These are phyloP conservation scores for Heteractis magnifica DNA, from an alignment of 92 coral and sea anemone genomes.

Conservation along the genomic window DNA sequence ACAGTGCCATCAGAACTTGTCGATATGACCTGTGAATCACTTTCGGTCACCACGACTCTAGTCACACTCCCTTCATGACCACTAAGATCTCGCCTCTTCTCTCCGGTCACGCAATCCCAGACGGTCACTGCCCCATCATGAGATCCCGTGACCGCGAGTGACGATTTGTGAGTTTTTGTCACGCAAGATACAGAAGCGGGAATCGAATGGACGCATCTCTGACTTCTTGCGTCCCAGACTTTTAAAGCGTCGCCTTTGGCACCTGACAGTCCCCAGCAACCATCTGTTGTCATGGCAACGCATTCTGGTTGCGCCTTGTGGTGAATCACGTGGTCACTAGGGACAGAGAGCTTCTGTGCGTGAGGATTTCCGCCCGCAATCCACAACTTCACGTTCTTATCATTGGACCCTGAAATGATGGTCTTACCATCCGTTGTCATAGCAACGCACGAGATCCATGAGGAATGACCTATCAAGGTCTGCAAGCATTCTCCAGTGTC, in stretches of 20 bases:
- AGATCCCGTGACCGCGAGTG: slow-evolving; percentile 68
- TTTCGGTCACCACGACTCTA: slow-evolving; percentile 39
- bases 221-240: slow-evolving; percentile 57
- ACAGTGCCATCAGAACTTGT: slow-evolving; percentile 61
- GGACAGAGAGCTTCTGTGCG: slow-evolving; percentile 39
- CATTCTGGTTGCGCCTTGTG: slow-evolving; percentile 75
- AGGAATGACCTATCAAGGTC: slow-evolving; percentile 80
- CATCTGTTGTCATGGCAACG: slow-evolving; percentile 72
- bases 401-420: slow-evolving; percentile 80
- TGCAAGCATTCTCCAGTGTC: slow-evolving; percentile 66
- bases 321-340: slow-evolving; percentile 72
- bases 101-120: slow-evolving; percentile 66
- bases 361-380: slow-evolving; percentile 56
- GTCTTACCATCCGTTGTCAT: slow-evolving; percentile 65
- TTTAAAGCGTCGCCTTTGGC: slow-evolving; percentile 64
- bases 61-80: slow-evolving; percentile 64
- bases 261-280: slow-evolving; percentile 78
- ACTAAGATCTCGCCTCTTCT: slow-evolving; percentile 27
- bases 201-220: slow-evolving; percentile 31
- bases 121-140: slow-evolving; percentile 65
- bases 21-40: slow-evolving; percentile 51
- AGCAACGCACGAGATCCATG: slow-evolving; percentile 83
- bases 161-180: slow-evolving; percentile 39
- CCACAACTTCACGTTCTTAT: slow-evolving; percentile 84
- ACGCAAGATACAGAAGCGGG: slow-evolving; percentile 60